Evolutionary conservation across 2,113 vertebrate genomes (phyloP).

Genomic region (Zosterops borbonicus): DNA sequence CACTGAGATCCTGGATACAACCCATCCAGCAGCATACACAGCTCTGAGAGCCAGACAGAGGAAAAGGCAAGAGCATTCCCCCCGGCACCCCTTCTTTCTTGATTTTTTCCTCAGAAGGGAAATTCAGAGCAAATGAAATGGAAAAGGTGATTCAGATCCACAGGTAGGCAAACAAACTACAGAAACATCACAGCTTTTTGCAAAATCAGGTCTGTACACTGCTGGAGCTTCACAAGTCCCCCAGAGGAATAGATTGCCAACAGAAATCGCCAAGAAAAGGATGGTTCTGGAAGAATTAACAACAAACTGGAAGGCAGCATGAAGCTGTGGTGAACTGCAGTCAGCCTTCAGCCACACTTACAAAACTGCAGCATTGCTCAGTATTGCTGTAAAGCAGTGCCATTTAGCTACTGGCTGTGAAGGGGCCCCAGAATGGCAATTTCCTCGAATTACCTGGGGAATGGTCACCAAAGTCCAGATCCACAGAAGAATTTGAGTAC

Average conservation of each 20-base stretch:
- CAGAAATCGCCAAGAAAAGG: background rate
- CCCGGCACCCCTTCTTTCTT: background rate
- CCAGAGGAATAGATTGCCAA: background rate
- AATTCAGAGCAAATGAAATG: background rate
- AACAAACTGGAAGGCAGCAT: background rate
- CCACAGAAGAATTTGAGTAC: background rate
- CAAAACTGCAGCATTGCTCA: background rate
- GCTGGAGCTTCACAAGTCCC: accelerated
- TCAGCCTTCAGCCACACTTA: background rate
- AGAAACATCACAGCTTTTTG: background rate
- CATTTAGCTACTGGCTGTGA: background rate
- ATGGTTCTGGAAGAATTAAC: background rate
- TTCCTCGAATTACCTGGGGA: background rate
- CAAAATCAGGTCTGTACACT: background rate
- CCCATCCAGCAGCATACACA: background rate
- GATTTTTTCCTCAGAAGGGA: background rate
- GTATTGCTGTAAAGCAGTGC: background rate
- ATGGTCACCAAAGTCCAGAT: background rate
- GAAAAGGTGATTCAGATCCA: background rate
- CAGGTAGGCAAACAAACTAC: background rate
- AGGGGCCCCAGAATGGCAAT: background rate
- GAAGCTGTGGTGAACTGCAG: background rate
- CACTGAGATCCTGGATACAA: background rate
- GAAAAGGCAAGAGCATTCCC: background rate
- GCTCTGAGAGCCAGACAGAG: background rate